Evolutionary conservation across 1,140 invertebrate genomes (phyloP).

Genomic region (Stegodyphus dumicola): DNA sequence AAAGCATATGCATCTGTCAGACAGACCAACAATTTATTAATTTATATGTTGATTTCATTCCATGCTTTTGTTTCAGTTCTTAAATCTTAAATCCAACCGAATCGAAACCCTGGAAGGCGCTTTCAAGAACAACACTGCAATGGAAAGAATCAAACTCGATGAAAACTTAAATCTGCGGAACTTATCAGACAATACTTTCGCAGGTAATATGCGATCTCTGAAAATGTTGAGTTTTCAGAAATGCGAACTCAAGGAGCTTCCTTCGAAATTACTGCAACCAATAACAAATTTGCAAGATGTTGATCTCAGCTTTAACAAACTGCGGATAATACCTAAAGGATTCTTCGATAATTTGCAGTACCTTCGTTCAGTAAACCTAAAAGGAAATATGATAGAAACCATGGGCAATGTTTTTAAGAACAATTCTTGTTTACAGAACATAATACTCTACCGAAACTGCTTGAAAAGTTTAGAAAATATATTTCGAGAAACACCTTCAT

Average conservation of each 20-base stretch:
- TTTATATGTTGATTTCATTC: not conserved
- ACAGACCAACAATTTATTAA: not conserved
- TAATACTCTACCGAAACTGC: not conserved
- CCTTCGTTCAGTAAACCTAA: not conserved
- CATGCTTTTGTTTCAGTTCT: not conserved
- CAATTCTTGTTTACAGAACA: not conserved
- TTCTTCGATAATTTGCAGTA: not conserved
- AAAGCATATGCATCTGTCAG: not conserved
- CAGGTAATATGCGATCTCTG: not conserved
- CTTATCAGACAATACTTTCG: not conserved
- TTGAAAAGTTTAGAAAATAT: not conserved
- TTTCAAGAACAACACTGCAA: conserved; percentile 69
- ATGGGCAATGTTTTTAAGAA: not conserved
- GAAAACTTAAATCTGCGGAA: not conserved
- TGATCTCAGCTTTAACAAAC: conserved; percentile 6
- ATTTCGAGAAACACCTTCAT: not conserved
- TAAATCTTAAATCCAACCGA: not conserved
- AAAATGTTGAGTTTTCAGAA: conserved; percentile 4
- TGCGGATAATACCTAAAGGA: not conserved
- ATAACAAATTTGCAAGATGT: not conserved
- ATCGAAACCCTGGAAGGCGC: conserved; percentile 73
- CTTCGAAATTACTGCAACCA: not conserved
- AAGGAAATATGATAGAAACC: not conserved
- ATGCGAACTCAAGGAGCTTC: not conserved
- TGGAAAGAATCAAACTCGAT: not conserved